Base-by-base conservation (phyloP, 1,140 invertebrate genomes). In the Dendrolimus kikuchii region DNA sequence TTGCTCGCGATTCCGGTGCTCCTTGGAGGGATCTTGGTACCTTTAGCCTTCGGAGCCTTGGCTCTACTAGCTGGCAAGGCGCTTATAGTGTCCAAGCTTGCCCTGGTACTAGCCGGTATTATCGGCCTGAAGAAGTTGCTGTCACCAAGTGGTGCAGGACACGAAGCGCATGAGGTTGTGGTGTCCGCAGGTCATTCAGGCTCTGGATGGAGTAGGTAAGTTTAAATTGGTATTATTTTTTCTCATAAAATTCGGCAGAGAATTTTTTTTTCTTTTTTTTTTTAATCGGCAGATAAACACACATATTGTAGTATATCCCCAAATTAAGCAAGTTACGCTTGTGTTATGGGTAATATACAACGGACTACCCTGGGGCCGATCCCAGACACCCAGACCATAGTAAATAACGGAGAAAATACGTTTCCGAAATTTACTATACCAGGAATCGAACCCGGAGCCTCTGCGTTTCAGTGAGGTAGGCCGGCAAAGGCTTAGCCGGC, bases 101-200 rank as follows among this genome's bases (percentile, higher is more conserved):
- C 94, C 5, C 74, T 95, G 40, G 93, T 94, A 0, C 81, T 95
- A 36, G 93, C 94, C 39, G 93, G 92, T 53, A 95, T 95, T 59
- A 94, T 95, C 53, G 94, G 94, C 1, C 83, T 95, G 66, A 95
- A 95, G 89, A 95, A 95, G 69, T 88, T 95, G 2, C 83, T 95
- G 8, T 91, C 91, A 7, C 89, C 90, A 5, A 89, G 88, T 37
- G 87, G 88, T 7, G 84, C 88, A 38, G 89, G 91, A 8, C 89
- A 91, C 46, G 91, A 89, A 41, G 89, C 92, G 5, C 93, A 94
- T 71, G 93, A 93, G 65, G 92, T 93, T 5, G 92, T 93, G 46
- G 91, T 93, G 3, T 90, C 89, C 7, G 90, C 90, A 51, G 91
- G 91, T 42, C 90, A 93, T 65, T 90, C 90, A 51, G 89, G 86